Evolutionary conservation across 2,888 invertebrate genomes (phyloP), one percentile per base, ranked within the genome.

Genomic region (Ornithoptera priamus): DNA sequence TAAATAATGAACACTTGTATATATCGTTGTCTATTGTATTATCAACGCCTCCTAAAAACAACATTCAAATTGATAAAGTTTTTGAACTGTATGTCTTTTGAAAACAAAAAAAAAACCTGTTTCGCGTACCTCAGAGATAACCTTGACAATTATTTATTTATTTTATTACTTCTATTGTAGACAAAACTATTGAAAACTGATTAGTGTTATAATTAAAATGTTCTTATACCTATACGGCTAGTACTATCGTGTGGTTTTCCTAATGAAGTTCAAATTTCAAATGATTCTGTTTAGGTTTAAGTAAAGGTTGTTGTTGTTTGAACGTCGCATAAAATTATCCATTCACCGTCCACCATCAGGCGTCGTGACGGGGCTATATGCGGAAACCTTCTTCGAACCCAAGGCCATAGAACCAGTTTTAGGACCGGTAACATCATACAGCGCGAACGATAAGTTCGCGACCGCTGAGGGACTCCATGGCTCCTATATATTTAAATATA

Each of bases 361-460:
- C 71, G 75, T 75, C 36, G 71, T 72, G 78, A 75, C 76, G 85
- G 81, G 85, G 85, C 83, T 88, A 79, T 81, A 83, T 79, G 81
- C 85, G 85, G 85, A 86, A 88, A 87, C 87, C 86, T 86, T 83
- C 78, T 86, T 83, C 78, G 78, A 72, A 75, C 60, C 81, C 88
- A 92, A 90, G 91, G 90, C 85, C 86, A 82, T 24, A 72, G 70
- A 86, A 91, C 91, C 85, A 80, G 91, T 90, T 90, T 80, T 71
- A 58, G 78, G 80, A 86, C 88, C 86, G 86, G 88, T 87, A 80
- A 77, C 78, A 76, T 78, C 77, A 78, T 76, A 76, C 73, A 70
- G 68, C 63, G 68, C 71, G 67, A 60, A 65, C 73, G 71, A 71
- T 71, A 67, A 70, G 71, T 67, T 71, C 67, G 71, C 69, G 74